Percentiles rank a stretch among this genome's conserved stretches.
phyloP scores from a whole-genome alignment of 1,140 invertebrate genomes.

The Lutraria rhynchaena region DNA sequence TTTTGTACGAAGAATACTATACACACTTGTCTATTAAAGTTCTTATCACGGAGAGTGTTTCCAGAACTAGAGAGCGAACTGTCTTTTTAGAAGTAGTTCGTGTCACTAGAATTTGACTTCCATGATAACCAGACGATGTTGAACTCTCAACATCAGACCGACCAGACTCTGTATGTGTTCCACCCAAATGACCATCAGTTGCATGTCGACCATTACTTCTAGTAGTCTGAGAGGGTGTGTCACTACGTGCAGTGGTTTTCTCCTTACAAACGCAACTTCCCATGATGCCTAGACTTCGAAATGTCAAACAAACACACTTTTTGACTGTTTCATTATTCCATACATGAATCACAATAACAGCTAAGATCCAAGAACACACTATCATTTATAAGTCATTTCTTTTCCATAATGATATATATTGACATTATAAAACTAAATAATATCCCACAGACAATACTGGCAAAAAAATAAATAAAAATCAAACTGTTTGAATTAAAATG shows the following conservation, averaged over 20 bases:
- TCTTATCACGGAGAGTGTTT: slow-evolving; percentile 90
- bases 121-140: slow-evolving; percentile 54
- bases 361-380: background rate
- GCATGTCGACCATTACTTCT: slow-evolving; percentile 2
- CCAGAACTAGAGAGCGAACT: slow-evolving; percentile 86
- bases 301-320: background rate
- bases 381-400: background rate
- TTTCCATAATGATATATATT: too few relatives aligned
- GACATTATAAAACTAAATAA: too few relatives aligned
- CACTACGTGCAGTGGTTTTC: slow-evolving; percentile 55
- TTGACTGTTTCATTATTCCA: background rate
- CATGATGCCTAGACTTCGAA: slow-evolving; percentile 54
- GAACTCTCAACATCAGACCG: slow-evolving; percentile 34
- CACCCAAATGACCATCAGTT: slow-evolving; percentile 14
- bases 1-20: too few relatives aligned
- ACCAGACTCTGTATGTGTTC: background rate
- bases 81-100: slow-evolving; percentile 50
- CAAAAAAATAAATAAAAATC: too few relatives aligned
- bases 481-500: too few relatives aligned
- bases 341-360: background rate
- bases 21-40: slow-evolving; percentile 92
- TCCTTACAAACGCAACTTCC: slow-evolving; percentile 77
- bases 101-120: slow-evolving; percentile 23
- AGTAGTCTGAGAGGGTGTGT: background rate
- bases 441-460: too few relatives aligned